Percentiles rank a stretch among this genome's conserved stretches.
phyloP scores from a whole-genome alignment of 2,113 vertebrate genomes.

The Gopherus evgoodei region DNA sequence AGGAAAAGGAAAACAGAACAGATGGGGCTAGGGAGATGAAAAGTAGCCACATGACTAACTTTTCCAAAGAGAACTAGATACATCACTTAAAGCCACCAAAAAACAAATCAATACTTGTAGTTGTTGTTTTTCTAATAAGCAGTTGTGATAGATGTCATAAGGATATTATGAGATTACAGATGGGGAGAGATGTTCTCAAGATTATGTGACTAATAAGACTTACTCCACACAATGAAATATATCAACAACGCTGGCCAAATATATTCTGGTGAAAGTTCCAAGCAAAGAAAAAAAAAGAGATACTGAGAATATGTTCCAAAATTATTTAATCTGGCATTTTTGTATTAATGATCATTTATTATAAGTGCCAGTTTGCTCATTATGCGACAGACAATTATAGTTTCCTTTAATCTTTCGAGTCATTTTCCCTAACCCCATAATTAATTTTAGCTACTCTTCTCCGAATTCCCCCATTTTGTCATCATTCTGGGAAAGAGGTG shows the following conservation, averaged over 20 bases:
- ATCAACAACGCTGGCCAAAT: background rate
- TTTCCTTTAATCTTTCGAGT: background rate
- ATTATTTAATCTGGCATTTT: background rate
- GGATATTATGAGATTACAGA: background rate
- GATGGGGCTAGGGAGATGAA: background rate
- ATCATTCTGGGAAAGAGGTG: background rate
- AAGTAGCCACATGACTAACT: background rate
- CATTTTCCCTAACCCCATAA: background rate
- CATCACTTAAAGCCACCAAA: background rate
- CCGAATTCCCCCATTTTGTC: background rate
- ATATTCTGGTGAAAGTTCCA: background rate
- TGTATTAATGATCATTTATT: background rate
- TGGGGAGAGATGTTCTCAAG: background rate
- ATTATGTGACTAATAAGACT: background rate
- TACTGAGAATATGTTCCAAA: too few species aligned
- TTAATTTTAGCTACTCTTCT: background rate
- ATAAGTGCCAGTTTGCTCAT: background rate
- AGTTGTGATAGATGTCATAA: background rate
- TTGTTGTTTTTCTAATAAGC: background rate
- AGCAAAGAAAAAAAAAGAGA: background rate
- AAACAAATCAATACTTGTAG: background rate
- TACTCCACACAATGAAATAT: background rate
- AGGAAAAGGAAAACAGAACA: background rate
- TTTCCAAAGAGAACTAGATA: background rate
- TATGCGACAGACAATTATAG: rapidly evolving